Evolutionary conservation across 2,888 invertebrate species (phyloP).

Genomic region (Isotomurus palustris): DNA sequence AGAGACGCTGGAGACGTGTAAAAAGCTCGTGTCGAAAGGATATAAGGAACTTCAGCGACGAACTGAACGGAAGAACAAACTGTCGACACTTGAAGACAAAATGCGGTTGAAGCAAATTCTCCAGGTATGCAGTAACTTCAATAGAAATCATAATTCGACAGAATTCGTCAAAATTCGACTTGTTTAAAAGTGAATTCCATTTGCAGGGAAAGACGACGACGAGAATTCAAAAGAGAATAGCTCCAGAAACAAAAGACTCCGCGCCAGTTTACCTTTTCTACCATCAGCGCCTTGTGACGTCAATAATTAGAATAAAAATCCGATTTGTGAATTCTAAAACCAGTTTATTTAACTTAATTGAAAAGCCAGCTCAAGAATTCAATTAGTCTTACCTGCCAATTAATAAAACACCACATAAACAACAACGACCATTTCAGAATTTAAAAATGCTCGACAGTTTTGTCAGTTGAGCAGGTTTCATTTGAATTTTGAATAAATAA

Average conservation of each 20-base stretch:
- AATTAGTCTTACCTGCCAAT: too few species aligned
- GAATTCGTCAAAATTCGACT: background rate
- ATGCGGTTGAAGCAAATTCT: constrained; percentile 67
- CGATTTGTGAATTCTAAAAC: too few species aligned
- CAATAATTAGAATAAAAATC: too few species aligned
- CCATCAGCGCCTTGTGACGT: too few species aligned
- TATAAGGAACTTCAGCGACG: constrained; percentile 72
- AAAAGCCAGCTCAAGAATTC: too few species aligned
- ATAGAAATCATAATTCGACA: background rate
- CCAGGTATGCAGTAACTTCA: constrained; percentile 49
- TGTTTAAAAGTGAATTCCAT: background rate
- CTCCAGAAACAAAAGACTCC: constrained; percentile 60
- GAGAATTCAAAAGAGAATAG: constrained; percentile 51
- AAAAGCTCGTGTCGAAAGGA: constrained; percentile 59
- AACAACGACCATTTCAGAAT: too few species aligned
- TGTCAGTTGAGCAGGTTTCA: too few species aligned
- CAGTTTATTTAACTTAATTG: too few species aligned
- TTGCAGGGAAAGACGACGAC: constrained; percentile 38
- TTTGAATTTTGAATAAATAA: too few species aligned
- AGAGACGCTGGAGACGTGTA: constrained; percentile 54
- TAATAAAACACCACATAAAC: too few species aligned
- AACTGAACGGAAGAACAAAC: constrained; percentile 69
- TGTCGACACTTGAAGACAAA: constrained; percentile 71
- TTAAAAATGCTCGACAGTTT: too few species aligned
- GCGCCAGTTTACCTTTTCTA: constrained; percentile 76